Evolutionary conservation across 2,888 invertebrate genomes (phyloP).

Genomic region (Drosophila limbata): DNA sequence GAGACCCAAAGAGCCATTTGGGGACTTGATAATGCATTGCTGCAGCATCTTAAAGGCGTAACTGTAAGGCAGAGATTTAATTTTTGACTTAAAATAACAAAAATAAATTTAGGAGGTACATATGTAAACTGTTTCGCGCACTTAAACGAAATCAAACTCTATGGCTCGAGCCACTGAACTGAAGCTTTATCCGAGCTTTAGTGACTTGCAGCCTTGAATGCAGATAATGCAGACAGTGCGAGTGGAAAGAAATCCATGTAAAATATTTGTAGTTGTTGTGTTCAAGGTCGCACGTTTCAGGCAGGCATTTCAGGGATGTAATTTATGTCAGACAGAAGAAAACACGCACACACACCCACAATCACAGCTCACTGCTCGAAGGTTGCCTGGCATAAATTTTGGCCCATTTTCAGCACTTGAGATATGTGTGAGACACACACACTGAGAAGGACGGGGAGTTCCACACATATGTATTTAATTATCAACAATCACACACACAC

Average conservation of each 20-base stretch:
- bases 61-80: constrained; percentile 37
- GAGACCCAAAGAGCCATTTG: constrained; percentile 89
- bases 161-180: too few relatives aligned
- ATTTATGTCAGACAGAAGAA: constrained; percentile 56
- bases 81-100: too few relatives aligned
- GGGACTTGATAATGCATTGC: constrained; percentile 82
- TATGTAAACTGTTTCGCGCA: too few relatives aligned
- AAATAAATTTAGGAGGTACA: too few relatives aligned
- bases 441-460: neutral
- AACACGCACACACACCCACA: constrained; percentile 13
- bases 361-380: neutral
- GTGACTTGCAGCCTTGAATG: too few relatives aligned
- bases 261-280: constrained; percentile 19
- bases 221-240: constrained; percentile 2
- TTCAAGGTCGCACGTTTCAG: constrained; percentile 62
- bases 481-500: constrained; percentile 36
- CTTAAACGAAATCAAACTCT: too few relatives aligned
- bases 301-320: constrained; percentile 48
- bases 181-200: too few relatives aligned
- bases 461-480: constrained; percentile 41
- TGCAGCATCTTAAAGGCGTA: constrained; percentile 77
- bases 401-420: constrained; percentile 67
- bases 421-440: constrained; percentile 44
- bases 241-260: constrained; percentile 12
- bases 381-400: constrained; percentile 57